Evolutionary conservation across 2,888 invertebrate species (phyloP).

Genomic region (Orthosia incerta): DNA sequence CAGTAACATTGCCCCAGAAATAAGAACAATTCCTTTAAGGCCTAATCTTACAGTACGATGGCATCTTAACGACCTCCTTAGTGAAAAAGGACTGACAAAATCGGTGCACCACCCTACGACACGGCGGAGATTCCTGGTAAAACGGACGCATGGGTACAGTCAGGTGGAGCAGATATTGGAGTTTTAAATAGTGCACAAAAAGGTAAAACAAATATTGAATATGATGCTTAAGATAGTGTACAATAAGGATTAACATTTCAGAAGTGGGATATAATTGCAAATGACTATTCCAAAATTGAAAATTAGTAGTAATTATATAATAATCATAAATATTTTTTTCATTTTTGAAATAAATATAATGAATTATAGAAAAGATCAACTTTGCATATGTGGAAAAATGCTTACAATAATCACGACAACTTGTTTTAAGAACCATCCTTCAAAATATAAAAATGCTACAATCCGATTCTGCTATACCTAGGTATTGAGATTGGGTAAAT

Average conservation of each 20-base stretch:
- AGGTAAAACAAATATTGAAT: neutral
- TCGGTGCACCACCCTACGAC: constrained; percentile 72
- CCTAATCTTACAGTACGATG: constrained; percentile 70
- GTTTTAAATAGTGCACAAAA: neutral
- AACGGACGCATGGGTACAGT: constrained; percentile 66
- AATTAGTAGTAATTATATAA: too few species aligned
- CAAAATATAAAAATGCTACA: too few species aligned
- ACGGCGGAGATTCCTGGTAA: constrained; percentile 71
- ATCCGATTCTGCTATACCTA: too few species aligned
- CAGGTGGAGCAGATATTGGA: constrained; percentile 12
- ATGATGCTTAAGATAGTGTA: neutral
- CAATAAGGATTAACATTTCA: neutral
- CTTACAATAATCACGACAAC: too few species aligned
- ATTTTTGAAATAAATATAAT: too few species aligned
- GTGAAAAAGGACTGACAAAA: constrained; percentile 79
- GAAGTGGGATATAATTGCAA: too few species aligned
- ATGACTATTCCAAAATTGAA: too few species aligned
- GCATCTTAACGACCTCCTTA: constrained; percentile 82
- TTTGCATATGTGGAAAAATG: too few species aligned
- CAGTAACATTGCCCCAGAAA: constrained; percentile 39
- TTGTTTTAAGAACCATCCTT: too few species aligned
- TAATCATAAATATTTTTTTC: too few species aligned
- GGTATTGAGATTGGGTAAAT: too few species aligned
- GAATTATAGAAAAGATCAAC: too few species aligned
- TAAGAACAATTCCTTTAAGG: constrained; percentile 41